Evolutionary conservation across 2,888 invertebrate species (phyloP), one percentile per base, ranked within the genome.

Genomic region (Dryomyza anilis): DNA sequence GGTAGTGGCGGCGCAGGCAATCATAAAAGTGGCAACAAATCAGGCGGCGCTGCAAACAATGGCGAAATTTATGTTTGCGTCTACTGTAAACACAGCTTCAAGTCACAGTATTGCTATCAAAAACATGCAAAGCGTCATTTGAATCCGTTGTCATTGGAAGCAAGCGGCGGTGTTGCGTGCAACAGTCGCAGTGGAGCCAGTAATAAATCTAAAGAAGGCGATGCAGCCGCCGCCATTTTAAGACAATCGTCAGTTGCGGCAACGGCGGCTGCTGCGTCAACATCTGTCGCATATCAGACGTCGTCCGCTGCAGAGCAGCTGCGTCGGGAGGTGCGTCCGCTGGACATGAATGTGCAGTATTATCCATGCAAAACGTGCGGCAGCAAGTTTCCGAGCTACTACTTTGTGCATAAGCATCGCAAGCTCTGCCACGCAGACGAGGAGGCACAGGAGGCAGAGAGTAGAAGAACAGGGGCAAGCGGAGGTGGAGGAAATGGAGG

Each of bases 311-410:
- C 69, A 75, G 60, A 71, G 67, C 71, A 81, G 68, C 72, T 80
- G 58, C 83, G 86, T 53, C 82, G 88, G 7, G 89, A 89, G 73
- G 89, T 89, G 2, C 85, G 88, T 60, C 85, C 89, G 4, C 79
- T 90, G 57, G 91, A 92, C 74, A 87, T 93, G 81, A 90, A 94
- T 76, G 88, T 95, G 0, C 95, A 95, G 81, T 95, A 95, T 84
- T 95, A 95, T 83, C 95, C 95, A 0, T 95, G 95, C 84, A 95
- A 95, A 84, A 94, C 92, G 0, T 95, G 95, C 82, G 95, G 95
- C 21, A 92, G 89, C 74, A 95, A 95, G 81, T 95, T 95, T 81
- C 95, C 95, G 1, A 94, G 94, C 71, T 95, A 95, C 80, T 95
- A 95, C 84, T 95, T 95, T 85, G 95, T 95, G 25, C 95, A 95